A percentile compares a stretch with the other conserved stretches of the same genome.
These are phyloP conservation scores for Neostethus bicornis DNA, from an alignment of 2,797 vertebrate genomes.

Conservation along the genomic window DNA sequence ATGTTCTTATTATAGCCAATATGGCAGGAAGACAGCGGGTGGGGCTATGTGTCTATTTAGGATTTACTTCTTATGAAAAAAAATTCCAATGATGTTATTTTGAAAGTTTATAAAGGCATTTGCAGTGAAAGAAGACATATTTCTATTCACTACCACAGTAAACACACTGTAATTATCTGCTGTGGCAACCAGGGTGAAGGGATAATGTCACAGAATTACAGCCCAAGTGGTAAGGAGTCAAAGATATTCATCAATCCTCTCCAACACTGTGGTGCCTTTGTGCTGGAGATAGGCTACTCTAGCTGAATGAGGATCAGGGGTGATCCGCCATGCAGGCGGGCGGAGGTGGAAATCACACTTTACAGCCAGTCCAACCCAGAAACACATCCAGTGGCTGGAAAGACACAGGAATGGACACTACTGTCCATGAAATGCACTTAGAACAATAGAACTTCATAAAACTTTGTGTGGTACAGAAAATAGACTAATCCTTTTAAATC, in stretches of 20 bases:
- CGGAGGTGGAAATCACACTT: constrained; percentile 43
- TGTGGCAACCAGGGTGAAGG: constrained; percentile 51
- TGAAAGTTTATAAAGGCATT: constrained; percentile 48
- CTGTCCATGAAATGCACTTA: constrained; percentile 53
- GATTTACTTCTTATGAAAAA: constrained; percentile 34
- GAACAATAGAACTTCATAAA: constrained; percentile 77
- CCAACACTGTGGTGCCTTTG: constrained; percentile 53
- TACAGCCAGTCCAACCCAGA: constrained; percentile 14
- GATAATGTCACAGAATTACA: constrained; percentile 80
- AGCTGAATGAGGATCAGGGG: constrained; percentile 67
- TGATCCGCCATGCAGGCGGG: constrained; percentile 58
- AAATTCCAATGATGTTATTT: constrained; percentile 49
- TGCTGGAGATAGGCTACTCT: constrained; percentile 55
- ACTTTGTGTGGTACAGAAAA: constrained; percentile 75
- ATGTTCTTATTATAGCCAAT: constrained; percentile 56
- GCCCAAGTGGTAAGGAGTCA: constrained; percentile 63
- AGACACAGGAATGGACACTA: constrained; percentile 54
- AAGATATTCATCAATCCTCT: constrained; percentile 72
- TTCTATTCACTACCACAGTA: constrained; percentile 68
- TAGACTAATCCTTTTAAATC: constrained; percentile 81
- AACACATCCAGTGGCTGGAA: constrained; percentile 41
- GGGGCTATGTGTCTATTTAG: constrained; percentile 35
- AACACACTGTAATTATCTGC: constrained; percentile 79
- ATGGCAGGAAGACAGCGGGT: constrained; percentile 11
- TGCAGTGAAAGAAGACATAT: constrained; percentile 66